Conservation (phyloP, 2,888 invertebrate genomes). For the Ellobium chinense region DNA sequence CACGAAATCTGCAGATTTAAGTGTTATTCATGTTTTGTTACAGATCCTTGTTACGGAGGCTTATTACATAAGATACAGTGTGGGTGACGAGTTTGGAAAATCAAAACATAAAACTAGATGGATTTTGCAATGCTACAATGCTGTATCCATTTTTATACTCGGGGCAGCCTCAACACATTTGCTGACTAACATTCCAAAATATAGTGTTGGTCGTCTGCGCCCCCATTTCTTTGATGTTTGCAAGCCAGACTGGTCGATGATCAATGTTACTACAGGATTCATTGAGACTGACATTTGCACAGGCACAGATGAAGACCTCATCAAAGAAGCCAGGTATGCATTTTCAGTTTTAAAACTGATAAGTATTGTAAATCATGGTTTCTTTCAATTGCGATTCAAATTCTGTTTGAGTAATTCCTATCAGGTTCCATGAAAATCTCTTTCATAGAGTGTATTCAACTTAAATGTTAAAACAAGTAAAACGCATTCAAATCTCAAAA, state of each 20-base stretch:
- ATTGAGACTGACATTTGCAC: constrained; percentile 64
- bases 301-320: constrained; percentile 51
- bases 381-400: too few species aligned
- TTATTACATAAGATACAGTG: background rate
- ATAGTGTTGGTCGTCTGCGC: constrained; percentile 92
- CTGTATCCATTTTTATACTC: constrained; percentile 84
- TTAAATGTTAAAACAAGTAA: too few species aligned
- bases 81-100: background rate
- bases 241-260: constrained; percentile 82
- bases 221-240: constrained; percentile 97
- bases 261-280: constrained; percentile 48
- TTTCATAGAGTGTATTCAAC: too few species aligned
- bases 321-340: constrained; percentile 67
- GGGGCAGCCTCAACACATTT: constrained; percentile 91
- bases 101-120: background rate
- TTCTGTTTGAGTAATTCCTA: too few species aligned
- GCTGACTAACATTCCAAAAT: constrained; percentile 95
- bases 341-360: background rate
- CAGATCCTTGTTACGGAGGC: background rate
- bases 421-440: too few species aligned
- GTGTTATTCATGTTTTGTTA: background rate
- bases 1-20: too few species aligned
- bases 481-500: too few species aligned
- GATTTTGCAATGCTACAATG: background rate
- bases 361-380: too few species aligned